Evolutionary conservation across 2,113 vertebrate genomes (phyloP).

Genomic region (Pseudonaja textilis): DNA sequence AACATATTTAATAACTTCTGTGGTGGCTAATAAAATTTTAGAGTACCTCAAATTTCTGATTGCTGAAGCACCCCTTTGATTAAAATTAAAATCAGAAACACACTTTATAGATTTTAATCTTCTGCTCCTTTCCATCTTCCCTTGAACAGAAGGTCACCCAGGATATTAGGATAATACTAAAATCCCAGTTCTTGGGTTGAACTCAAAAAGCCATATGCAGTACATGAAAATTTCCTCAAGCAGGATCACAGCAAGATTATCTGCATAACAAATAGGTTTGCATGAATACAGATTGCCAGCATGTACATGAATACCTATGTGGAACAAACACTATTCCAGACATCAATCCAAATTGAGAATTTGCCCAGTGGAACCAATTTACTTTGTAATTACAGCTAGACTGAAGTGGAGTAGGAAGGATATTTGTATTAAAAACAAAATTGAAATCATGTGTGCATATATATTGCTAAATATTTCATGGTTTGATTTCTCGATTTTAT

Average conservation of each 20-base stretch:
- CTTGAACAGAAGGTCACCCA: background rate
- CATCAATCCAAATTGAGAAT: background rate
- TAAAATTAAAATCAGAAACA: background rate
- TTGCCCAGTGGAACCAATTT: background rate
- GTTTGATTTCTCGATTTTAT: background rate
- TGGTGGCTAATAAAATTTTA: background rate
- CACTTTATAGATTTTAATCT: background rate
- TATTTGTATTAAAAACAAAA: background rate
- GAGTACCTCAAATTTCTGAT: background rate
- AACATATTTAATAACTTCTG: background rate
- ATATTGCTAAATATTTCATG: background rate
- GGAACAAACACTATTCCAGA: background rate
- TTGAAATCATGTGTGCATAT: background rate
- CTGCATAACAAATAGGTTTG: background rate
- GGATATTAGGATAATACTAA: background rate
- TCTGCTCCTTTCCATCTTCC: background rate
- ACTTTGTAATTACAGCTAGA: background rate
- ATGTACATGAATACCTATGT: background rate
- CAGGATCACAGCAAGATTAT: background rate
- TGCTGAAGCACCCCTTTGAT: background rate
- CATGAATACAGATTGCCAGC: background rate
- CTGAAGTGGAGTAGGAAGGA: background rate
- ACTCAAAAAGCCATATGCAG: background rate
- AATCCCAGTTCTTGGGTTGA: background rate
- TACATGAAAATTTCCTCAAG: background rate